A percentile compares a stretch with the other conserved stretches of the same genome.
Evolutionary conservation across 2,797 vertebrate species (phyloP).

Genomic region (Rachycentron canadum): DNA sequence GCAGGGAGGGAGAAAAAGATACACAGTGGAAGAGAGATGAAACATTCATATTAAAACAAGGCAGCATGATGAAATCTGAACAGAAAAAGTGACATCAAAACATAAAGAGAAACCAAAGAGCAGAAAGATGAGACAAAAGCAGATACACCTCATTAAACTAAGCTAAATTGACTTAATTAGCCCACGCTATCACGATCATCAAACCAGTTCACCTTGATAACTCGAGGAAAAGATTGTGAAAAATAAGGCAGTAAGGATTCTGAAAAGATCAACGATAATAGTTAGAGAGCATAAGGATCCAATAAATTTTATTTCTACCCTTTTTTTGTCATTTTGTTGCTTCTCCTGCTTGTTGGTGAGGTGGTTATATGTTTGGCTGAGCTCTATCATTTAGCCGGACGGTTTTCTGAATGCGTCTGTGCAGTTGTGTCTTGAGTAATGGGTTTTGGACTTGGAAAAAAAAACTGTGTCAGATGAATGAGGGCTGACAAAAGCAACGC

Average conservation of each 20-base stretch:
- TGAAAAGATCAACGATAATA: background rate
- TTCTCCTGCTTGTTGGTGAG: background rate
- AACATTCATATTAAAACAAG: conserved; percentile 68
- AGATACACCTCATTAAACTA: conserved; percentile 49
- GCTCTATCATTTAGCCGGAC: background rate
- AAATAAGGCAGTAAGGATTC: background rate
- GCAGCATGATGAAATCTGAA: conserved; percentile 73
- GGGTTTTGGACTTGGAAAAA: conserved; percentile 5
- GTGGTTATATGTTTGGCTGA: background rate
- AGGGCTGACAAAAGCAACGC: conserved; percentile 56
- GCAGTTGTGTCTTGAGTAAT: conserved; percentile 35
- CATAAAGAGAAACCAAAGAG: conserved; percentile 54
- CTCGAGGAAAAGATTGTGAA: conserved; percentile 5
- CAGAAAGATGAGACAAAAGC: conserved; percentile 50
- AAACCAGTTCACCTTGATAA: conserved; percentile 47
- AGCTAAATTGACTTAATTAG: conserved; percentile 60
- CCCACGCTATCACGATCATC: conserved; percentile 21
- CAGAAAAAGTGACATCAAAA: conserved; percentile 70
- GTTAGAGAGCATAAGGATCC: background rate
- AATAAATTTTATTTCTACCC: background rate
- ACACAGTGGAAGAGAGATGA: conserved; percentile 54
- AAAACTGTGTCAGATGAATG: conserved; percentile 64
- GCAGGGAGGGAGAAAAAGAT: conserved; percentile 25
- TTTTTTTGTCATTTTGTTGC: background rate
- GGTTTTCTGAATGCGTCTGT: background rate